phyloP scores from a whole-genome alignment of 2,888 invertebrate genomes.

The Erebia palarica region DNA sequence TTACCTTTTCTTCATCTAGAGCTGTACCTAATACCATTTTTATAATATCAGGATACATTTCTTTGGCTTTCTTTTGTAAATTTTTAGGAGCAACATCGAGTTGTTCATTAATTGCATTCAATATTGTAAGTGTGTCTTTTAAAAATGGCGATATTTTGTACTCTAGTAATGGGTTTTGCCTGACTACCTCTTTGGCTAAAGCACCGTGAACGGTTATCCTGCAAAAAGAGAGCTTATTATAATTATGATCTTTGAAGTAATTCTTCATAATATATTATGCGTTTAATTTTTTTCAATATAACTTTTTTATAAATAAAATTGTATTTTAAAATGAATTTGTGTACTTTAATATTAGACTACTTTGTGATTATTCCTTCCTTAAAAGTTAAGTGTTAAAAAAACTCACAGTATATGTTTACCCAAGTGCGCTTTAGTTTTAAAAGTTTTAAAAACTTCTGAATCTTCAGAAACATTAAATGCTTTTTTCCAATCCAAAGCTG shows the following conservation, averaged over 20 bases:
- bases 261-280: not conserved
- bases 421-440: conserved; percentile 53
- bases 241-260: not conserved
- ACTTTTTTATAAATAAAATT: not conserved
- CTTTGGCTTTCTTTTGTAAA: conserved; percentile 51
- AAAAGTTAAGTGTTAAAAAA: conserved; percentile 20
- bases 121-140: conserved; percentile 55
- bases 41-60: conserved; percentile 57
- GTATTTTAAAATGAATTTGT: not conserved
- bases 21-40: conserved; percentile 60
- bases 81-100: conserved; percentile 51
- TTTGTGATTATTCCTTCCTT: not conserved
- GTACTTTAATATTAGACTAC: not conserved
- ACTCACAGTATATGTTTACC: conserved; percentile 72
- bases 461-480: conserved; percentile 55
- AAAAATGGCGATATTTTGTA: conserved; percentile 67
- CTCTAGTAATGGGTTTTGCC: conserved; percentile 68
- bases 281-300: not conserved
- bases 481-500: conserved; percentile 54
- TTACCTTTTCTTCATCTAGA: conserved; percentile 67
- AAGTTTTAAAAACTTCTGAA: conserved; percentile 56
- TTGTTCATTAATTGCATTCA: conserved; percentile 62
- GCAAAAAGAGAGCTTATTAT: conserved; percentile 38
- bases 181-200: conserved; percentile 72
- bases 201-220: conserved; percentile 75